Evolutionary conservation across 2,797 vertebrate genomes (phyloP), one percentile per base, ranked within the genome.

Genomic region (Silurus lanzhouensis): DNA sequence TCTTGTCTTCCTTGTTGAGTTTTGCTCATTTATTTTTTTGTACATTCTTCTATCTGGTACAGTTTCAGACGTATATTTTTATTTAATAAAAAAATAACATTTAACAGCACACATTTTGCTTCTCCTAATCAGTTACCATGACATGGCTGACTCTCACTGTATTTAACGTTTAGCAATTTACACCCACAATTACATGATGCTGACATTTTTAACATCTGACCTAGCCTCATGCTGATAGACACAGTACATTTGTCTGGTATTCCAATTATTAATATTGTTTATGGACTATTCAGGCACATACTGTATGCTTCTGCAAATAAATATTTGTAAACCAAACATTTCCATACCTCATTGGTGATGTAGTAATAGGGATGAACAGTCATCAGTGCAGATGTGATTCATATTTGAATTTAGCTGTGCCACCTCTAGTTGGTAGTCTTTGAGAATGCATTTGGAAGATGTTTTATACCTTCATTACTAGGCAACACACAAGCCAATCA

Each of bases 1-100:
- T 31, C 57, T 81, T 74, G 61, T 81, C 57, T 71, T 66, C 44
- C 48, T 75, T 74, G 55, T 27, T 85, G 25, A 76, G 57, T 60
- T 71, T 84, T 79, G 38, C 58, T 84, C 63, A 68, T 46, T 80
- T 38, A 1, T 17, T 84, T 70, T 27, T 55, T 61, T 38, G 19
- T n/a, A 61, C 58, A 44, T 14, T 78, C 27, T 77, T 77, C n/a
- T 57, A 57, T 19, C 52, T 58, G 55, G 55, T 58, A 31, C 15
- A 60, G 75, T 77, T 19, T 52, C 57, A 38, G 9, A 77, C 9
- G 25, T 66, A 66, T 7, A 19, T 15, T 5, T 61, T n/a, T 78
- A 60, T 78, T 9, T 78, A 61, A 20, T 61, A 61, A 22, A 13
- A 13, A 44, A 13, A 61, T 44, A 46, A 63, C 31, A 61, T 78